A percentile compares a stretch with the other conserved stretches of the same genome.
These are phyloP conservation scores for Todus mexicanus DNA, from an alignment of 2,797 vertebrate species.

Conservation along the genomic window DNA sequence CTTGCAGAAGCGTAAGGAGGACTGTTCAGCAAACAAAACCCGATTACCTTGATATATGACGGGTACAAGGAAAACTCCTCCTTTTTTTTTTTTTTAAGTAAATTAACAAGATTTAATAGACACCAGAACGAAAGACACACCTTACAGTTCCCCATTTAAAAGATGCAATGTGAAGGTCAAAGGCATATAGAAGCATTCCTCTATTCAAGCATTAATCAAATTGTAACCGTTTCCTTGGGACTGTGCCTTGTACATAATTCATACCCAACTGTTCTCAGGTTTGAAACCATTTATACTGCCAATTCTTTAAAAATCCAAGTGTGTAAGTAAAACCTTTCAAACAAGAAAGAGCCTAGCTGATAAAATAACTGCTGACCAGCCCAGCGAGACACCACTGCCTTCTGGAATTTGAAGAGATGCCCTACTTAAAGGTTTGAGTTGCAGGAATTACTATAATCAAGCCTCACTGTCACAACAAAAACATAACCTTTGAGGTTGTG, in stretches of 20 bases:
- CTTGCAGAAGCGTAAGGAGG: neutral
- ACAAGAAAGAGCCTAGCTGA: neutral
- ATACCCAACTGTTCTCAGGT: neutral
- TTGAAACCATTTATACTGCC: neutral
- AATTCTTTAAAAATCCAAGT: neutral
- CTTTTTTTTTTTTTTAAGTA: slow-evolving; percentile 20
- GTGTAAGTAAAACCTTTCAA: neutral
- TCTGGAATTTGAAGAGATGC: slow-evolving; percentile 10
- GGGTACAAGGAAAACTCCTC: neutral
- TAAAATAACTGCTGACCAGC: neutral
- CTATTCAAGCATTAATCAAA: slow-evolving; percentile 33
- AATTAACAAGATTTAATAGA: slow-evolving; percentile 42
- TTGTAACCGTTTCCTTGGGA: slow-evolving; percentile 33
- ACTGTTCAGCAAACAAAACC: neutral
- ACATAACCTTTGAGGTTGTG: slow-evolving; percentile 47
- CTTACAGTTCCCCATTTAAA: neutral
- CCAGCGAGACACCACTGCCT: neutral
- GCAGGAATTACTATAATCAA: slow-evolving; percentile 62
- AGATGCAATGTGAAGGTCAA: slow-evolving; percentile 49
- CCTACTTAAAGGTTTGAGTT: slow-evolving; percentile 50
- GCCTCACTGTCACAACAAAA: slow-evolving; percentile 48
- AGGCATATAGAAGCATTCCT: neutral
- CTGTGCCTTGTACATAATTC: slow-evolving; percentile 35
- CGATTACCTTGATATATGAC: neutral
- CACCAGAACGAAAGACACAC: neutral